These are phyloP conservation scores for Coracias cyanogaster DNA, from an alignment of 2,797 vertebrate genomes.

Conservation along the genomic window DNA sequence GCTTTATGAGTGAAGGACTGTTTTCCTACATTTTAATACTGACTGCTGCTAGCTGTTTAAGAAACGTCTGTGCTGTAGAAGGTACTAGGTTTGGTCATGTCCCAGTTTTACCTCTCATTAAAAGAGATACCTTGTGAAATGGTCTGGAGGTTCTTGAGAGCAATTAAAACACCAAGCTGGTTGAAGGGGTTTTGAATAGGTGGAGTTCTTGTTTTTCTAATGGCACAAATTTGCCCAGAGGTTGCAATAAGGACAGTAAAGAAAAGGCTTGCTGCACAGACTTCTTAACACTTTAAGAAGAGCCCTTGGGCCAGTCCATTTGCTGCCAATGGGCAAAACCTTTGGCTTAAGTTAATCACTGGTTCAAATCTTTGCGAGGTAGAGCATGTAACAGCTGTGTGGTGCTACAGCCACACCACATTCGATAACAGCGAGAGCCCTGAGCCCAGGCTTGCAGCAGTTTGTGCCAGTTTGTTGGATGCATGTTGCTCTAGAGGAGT, in stretches of 20 bases:
- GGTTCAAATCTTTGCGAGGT: not conserved
- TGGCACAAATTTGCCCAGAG: not conserved
- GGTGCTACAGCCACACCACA: not conserved
- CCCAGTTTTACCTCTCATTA: not conserved
- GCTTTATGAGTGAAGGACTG: not conserved
- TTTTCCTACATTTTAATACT: not conserved
- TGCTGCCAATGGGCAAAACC: not conserved
- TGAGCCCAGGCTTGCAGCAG: not conserved
- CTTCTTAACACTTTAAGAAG: not conserved
- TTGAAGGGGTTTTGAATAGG: not conserved
- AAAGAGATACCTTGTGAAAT: not conserved
- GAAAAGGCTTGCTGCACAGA: not conserved
- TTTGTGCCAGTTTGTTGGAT: rapidly evolving
- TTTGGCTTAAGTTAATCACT: not conserved
- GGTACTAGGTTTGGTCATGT: not conserved
- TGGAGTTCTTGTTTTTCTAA: not conserved
- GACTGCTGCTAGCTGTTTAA: not conserved
- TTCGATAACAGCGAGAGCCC: not conserved
- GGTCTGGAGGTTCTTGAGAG: not conserved
- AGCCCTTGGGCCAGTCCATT: not conserved
- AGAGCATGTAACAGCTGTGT: not conserved
- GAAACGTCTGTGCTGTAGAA: not conserved
- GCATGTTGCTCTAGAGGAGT: not conserved
- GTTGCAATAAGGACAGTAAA: not conserved
- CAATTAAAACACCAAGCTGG: not conserved